Evolutionary conservation across 2,888 invertebrate genomes (phyloP).

Genomic region (Ischnura elegans): DNA sequence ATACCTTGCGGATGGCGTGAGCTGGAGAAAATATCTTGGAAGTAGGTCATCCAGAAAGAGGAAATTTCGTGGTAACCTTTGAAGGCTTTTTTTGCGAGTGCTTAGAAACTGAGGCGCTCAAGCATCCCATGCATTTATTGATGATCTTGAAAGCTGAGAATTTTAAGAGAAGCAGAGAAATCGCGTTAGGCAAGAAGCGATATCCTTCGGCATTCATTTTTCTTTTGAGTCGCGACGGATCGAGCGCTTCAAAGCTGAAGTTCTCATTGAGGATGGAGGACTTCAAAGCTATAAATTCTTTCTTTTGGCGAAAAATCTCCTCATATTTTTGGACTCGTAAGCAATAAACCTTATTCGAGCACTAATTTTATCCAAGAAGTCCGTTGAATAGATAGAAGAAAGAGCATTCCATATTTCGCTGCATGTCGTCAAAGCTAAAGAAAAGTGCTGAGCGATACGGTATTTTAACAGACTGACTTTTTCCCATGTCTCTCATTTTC

Average conservation of each 20-base stretch:
- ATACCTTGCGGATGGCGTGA: too few species aligned
- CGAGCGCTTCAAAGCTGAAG: too few species aligned
- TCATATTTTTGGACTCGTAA: not conserved
- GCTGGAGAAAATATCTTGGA: too few species aligned
- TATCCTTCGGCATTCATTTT: not conserved
- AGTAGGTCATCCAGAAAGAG: not conserved
- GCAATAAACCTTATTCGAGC: not conserved
- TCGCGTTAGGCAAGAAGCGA: not conserved
- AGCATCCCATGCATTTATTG: not conserved
- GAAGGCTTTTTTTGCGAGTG: not conserved
- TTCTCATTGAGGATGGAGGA: not conserved
- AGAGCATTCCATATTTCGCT: not conserved
- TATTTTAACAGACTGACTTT: not conserved
- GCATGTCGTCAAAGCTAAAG: too few species aligned
- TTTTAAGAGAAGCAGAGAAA: not conserved
- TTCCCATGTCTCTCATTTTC: not conserved
- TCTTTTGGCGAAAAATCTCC: not conserved
- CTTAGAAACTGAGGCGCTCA: not conserved
- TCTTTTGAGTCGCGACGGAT: too few species aligned
- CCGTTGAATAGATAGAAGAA: not conserved
- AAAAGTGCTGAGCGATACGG: not conserved
- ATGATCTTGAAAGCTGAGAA: not conserved
- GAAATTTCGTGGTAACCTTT: not conserved
- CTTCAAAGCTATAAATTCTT: not conserved
- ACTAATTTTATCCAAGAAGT: not conserved